Evolutionary conservation across 2,888 invertebrate genomes (phyloP), one percentile per base, ranked within the genome.

Genomic region (Sarcophaga rosellei): DNA sequence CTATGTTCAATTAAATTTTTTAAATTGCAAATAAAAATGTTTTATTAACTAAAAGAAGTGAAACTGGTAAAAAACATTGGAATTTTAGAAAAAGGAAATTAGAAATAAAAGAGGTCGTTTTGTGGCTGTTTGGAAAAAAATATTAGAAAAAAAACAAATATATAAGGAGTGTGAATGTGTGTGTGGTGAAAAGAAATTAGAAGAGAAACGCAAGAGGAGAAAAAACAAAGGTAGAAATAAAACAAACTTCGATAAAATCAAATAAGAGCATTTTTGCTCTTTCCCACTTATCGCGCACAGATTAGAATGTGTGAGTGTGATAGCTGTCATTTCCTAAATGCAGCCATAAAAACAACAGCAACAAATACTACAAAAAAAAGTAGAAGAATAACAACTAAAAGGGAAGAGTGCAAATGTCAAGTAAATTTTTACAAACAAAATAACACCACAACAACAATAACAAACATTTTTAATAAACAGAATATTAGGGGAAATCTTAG

Each of bases 321-420:
- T 81, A 82, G 89, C 85, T 83, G 81, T 85, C 86, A 88, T 79
- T 81, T 84, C 70, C 53, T 82, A 75, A 81, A 88, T 81, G 77
- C 83, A 84, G 72, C 59, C 74, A 85, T 66, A 77, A 69, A 61
- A 81, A 69, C 57, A 85, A 73, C 78, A 77, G 70, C 68, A 79
- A 21, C 74, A 83, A 83, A 47, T 78, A 78, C 70, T 62, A 70
- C 53, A 73, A 76, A 12, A 72, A 81, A 20, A 80, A 66, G 10
- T 70, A 81, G 59, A 70, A 23, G 53, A 79, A 79, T 81, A 84
- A 25, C 47, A 81, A 72, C 44, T 65, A 72, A 84, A 84, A 78
- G 81, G 86, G 84, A 87, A 88, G 88, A 89, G 89, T 90, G 90
- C 89, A 90, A 90, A 90, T 90, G 90, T 90, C 90, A 90, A 89